A percentile compares a stretch with the other conserved stretches of the same genome.
These are phyloP conservation scores for Verasper variegatus DNA, from an alignment of 2,113 vertebrate species.

Conservation along the genomic window DNA sequence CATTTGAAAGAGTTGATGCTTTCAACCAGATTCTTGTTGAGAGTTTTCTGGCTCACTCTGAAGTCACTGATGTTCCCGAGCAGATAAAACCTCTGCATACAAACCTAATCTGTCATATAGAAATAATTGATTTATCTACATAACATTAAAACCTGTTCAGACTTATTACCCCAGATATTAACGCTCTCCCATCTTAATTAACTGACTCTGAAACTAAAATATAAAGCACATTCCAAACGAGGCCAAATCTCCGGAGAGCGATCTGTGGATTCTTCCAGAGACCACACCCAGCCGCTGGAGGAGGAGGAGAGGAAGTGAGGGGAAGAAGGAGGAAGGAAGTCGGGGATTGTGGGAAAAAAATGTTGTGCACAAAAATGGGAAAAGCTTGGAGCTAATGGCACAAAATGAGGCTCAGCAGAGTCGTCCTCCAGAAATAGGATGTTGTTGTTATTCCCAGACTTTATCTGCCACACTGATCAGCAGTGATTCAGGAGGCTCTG, in stretches of 20 bases:
- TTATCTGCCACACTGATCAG: constrained; percentile 33
- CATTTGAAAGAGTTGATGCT: no score
- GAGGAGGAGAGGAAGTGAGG: constrained; percentile 21
- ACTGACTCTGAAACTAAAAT: not conserved
- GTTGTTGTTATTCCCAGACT: constrained; percentile 46
- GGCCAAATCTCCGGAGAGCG: constrained; percentile 11
- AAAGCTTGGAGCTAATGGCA: constrained; percentile 25
- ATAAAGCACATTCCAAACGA: constrained; percentile 7
- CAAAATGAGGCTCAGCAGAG: constrained; percentile 30
- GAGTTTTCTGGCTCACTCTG: not conserved
- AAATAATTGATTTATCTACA: no score
- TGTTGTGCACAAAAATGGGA: constrained; percentile 53
- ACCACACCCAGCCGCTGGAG: constrained; percentile 42
- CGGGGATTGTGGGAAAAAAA: not conserved
- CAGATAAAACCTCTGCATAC: not conserved
- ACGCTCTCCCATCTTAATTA: not conserved
- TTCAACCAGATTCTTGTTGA: no score
- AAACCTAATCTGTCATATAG: no score
- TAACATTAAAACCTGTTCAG: no score
- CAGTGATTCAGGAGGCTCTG: constrained; percentile 40
- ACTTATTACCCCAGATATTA: no score
- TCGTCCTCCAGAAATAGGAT: constrained; percentile 56
- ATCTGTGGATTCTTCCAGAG: constrained; percentile 38
- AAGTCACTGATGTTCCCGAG: not conserved
- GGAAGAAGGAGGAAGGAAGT: constrained; percentile 14